These are phyloP conservation scores for Myotis daubentonii DNA, from an alignment of 2,797 vertebrate genomes.

Conservation along the genomic window DNA sequence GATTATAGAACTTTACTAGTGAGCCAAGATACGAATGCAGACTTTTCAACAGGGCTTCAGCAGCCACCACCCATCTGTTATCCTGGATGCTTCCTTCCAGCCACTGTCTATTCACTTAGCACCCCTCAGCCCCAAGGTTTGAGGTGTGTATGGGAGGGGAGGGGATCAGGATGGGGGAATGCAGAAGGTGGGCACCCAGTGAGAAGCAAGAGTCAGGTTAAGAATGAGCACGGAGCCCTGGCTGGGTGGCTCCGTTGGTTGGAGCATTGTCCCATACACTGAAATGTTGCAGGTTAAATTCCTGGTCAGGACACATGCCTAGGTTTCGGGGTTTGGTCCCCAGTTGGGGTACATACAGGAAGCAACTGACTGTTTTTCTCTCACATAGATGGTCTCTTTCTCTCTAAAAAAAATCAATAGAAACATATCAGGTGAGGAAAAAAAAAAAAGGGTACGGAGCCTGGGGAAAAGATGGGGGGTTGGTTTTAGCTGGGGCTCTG, in stretches of 20 bases:
- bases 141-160: neutral
- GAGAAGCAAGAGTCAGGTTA: neutral
- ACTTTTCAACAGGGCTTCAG: neutral
- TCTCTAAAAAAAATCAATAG: neutral
- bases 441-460: neutral
- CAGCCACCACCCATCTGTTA: neutral
- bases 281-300: neutral
- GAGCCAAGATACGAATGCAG: neutral
- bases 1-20: neutral
- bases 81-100: neutral
- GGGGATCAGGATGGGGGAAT: neutral
- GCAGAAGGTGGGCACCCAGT: neutral
- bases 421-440: neutral
- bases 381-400: neutral
- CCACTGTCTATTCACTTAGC: neutral
- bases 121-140: neutral
- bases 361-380: neutral
- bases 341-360: neutral
- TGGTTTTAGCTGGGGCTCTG: neutral
- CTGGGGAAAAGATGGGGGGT: neutral
- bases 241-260: neutral
- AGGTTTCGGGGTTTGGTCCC: neutral
- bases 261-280: neutral
- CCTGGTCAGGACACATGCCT: neutral
- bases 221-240: neutral